Evolutionary conservation across 2,888 invertebrate genomes (phyloP).

Genomic region (Spodoptera exigua): DNA sequence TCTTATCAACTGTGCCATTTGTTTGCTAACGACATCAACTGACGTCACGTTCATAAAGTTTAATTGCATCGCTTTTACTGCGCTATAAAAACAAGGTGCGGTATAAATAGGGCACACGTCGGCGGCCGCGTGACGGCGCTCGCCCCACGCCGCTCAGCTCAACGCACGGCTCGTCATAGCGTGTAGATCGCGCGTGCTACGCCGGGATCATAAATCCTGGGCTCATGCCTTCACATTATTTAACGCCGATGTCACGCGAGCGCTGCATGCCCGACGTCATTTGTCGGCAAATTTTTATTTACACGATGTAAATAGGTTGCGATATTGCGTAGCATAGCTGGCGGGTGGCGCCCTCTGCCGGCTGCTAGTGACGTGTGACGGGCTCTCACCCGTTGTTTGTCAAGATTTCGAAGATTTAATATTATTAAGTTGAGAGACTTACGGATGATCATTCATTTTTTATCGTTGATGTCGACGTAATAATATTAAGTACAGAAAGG

Average conservation of each 20-base stretch:
- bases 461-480: too few species aligned
- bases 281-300: conserved; percentile 56
- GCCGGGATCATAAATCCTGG: conserved; percentile 63
- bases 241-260: conserved; percentile 70
- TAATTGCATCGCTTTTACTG: conserved; percentile 67
- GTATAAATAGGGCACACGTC: conserved; percentile 55
- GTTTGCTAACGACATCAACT: conserved; percentile 55
- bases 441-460: background rate
- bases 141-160: conserved; percentile 15
- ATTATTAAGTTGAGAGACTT: conserved; percentile 8
- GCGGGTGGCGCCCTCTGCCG: conserved; percentile 9
- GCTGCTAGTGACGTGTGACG: conserved; percentile 29
- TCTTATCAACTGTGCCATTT: conserved; percentile 50
- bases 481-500: too few species aligned
- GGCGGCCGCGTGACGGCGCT: conserved; percentile 41
- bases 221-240: conserved; percentile 72
- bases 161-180: conserved; percentile 57
- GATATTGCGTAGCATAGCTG: conserved; percentile 38
- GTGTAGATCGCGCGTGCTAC: conserved; percentile 60
- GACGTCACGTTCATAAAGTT: conserved; percentile 66
- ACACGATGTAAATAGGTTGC: conserved; percentile 49
- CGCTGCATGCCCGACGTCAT: conserved; percentile 60
- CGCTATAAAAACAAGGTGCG: conserved; percentile 65
- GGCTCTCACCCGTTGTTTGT: conserved; percentile 16
- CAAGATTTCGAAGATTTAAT: conserved; percentile 20